Evolutionary conservation across 92 coral and sea anemone genomes (phyloP).

Genomic region (Paramuricea clavata): DNA sequence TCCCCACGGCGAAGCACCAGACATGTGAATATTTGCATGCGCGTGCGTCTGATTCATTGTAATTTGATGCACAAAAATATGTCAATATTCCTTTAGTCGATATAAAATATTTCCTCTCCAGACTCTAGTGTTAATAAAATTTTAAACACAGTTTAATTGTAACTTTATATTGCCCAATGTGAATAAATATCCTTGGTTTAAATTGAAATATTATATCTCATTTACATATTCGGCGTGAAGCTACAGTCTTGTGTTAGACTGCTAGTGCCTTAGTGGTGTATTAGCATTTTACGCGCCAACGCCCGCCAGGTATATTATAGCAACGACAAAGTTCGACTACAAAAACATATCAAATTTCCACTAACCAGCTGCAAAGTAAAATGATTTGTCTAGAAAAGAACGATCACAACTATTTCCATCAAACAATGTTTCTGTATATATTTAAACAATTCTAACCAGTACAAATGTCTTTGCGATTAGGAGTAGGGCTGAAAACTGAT

Average conservation of each 20-base stretch:
- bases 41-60: neutral
- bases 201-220: no score
- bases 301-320: neutral
- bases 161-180: neutral
- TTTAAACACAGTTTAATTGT: neutral
- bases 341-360: neutral
- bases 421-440: no score
- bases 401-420: no score
- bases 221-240: no score
- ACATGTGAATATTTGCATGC: neutral
- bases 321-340: neutral
- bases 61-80: neutral
- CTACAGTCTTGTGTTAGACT: no score
- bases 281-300: constrained; percentile 1
- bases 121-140: neutral
- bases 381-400: no score
- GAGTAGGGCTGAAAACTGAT: no score
- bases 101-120: neutral
- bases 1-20: no score
- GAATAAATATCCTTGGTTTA: neutral
- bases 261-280: no score
- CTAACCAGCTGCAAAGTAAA: neutral
- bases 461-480: no score
- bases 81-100: neutral
- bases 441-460: no score